These are phyloP conservation scores for Formicarius rufipectus DNA, from an alignment of 2,113 vertebrate genomes.

Conservation along the genomic window DNA sequence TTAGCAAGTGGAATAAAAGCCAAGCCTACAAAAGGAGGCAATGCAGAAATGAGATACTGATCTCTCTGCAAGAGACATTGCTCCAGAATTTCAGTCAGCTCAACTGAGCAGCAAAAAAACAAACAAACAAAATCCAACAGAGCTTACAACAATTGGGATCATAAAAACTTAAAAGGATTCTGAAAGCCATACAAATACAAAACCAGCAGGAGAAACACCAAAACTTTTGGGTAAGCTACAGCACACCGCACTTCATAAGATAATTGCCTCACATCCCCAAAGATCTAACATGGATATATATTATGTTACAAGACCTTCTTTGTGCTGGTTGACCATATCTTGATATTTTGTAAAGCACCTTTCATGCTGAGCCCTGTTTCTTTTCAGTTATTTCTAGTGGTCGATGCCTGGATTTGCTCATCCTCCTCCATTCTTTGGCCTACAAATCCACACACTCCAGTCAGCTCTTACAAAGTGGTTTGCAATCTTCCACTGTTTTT, in stretches of 20 bases:
- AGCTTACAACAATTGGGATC: not conserved
- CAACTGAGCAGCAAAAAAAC: constrained; percentile 17
- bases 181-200: not conserved
- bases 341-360: not conserved
- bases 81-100: not conserved
- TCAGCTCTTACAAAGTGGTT: not conserved
- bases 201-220: not conserved
- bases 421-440: not conserved
- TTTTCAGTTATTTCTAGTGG: not conserved
- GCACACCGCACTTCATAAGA: not conserved
- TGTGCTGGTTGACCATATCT: not conserved
- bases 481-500: not conserved
- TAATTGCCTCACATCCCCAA: rapidly evolving
- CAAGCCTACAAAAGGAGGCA: constrained; percentile 1
- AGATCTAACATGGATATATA: not conserved
- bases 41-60: constrained; percentile 16
- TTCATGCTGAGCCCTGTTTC: not conserved
- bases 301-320: not conserved
- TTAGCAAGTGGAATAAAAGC: constrained; percentile 5
- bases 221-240: not conserved
- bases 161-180: not conserved
- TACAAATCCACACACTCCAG: not conserved
- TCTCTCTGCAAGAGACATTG: not conserved
- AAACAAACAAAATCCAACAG: not conserved
- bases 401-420: not conserved